Evolutionary conservation across 2,888 invertebrate species (phyloP), one percentile per base, ranked within the genome.

Genomic region (Nemotelus pantherinus): DNA sequence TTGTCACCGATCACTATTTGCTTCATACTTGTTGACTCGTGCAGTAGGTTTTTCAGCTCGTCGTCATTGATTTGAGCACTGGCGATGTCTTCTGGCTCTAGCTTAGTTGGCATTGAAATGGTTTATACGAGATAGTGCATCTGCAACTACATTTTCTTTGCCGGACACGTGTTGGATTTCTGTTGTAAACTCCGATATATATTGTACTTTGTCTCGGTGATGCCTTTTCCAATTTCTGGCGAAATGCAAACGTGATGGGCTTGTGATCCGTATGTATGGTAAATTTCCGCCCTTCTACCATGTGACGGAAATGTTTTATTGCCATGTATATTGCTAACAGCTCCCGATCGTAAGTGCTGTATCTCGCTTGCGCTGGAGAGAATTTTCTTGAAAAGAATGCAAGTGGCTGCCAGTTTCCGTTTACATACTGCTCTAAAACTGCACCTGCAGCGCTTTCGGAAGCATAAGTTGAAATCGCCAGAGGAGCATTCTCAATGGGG

Each of bases 301-400:
- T 79, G 76, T 82, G 80, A 48, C 76, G 78, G 9, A 72, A 72
- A 4, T 55, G n/a, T 43, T 72, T 53, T 9, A 55, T 81, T 0
- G 84, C 82, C 53, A 81, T 80, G 70, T 85, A 87, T 0, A 86
- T 84, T 0, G 85, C 85, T 3, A 85, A 80, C 0, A 87, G 81
- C 80, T 86, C 85, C 4, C 85, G 57, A 78, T 87, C 86, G 78
- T 85, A 86, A 0, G 77, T 60, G 45, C 77, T 75, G 53, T 86
- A 87, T 3, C 83, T 84, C 9, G 60, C 74, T 77, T 87, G 83
- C 0, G 84, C 77, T 0, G 82, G 77, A 39, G 78, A 82, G 1
- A 87, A 77, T 55, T 84, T 84, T 68, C 80, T 80, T 2, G 85
- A 85, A 76, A 84, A 86, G 76, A 85, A 87, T 0, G 83, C 83